Evolutionary conservation across 2,113 vertebrate genomes (phyloP).

Genomic region (Gasterosteus nipponicus): DNA sequence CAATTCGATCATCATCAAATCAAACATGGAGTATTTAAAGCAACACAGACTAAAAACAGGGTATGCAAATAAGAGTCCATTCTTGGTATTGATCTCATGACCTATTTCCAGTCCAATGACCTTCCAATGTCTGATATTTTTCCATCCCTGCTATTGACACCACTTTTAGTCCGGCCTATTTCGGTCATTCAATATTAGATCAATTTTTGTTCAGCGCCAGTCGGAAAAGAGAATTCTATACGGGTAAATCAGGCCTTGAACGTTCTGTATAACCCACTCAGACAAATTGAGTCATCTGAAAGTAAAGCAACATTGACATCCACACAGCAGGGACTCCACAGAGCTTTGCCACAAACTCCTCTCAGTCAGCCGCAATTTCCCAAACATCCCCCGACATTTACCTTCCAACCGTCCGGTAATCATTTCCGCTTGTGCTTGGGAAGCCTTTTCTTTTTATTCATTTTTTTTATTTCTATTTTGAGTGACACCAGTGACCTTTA

Average conservation of each 20-base stretch:
- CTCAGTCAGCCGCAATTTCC: conserved; percentile 21
- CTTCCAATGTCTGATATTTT: conserved; percentile 33
- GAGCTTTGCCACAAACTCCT: conserved; percentile 11
- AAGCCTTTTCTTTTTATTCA: conserved; percentile 8
- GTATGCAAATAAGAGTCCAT: neutral
- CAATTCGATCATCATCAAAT: conserved; percentile 15
- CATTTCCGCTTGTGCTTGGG: conserved; percentile 36
- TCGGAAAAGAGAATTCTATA: conserved; percentile 9
- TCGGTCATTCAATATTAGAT: conserved; percentile 45
- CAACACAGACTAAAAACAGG: conserved; percentile 12
- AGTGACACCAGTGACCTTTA: conserved; percentile 31
- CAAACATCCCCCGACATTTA: conserved; percentile 30
- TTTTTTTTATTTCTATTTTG: neutral
- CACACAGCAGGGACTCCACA: conserved; percentile 4
- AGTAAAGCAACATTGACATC: neutral
- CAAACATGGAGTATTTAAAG: conserved; percentile 6
- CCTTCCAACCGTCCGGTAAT: conserved; percentile 32
- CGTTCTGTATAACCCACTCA: neutral
- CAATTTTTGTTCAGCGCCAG: conserved; percentile 20
- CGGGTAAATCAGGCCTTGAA: neutral
- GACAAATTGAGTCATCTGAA: neutral
- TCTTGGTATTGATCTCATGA: conserved; percentile 40
- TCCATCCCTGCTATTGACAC: conserved; percentile 23
- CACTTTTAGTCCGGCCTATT: conserved; percentile 25
- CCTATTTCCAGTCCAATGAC: conserved; percentile 55